Conservation (phyloP, 2,113 vertebrate species). For the Tyto alba region DNA sequence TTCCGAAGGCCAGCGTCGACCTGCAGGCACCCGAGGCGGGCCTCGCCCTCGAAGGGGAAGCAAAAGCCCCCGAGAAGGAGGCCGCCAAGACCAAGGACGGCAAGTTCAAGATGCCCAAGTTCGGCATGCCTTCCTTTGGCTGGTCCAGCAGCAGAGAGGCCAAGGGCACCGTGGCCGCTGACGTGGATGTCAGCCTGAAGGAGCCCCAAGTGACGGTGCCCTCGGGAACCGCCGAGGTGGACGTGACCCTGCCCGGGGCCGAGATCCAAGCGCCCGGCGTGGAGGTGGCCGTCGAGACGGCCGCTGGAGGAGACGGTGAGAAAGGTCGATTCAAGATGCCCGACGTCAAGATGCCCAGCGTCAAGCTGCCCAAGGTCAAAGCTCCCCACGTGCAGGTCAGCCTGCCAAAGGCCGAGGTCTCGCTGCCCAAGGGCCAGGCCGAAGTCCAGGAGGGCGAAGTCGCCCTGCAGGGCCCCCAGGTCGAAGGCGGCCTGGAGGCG, state of each 20-base stretch:
- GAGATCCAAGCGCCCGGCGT: not conserved
- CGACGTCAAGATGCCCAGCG: too few relatives aligned
- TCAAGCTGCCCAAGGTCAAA: too few relatives aligned
- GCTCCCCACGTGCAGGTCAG: too few relatives aligned
- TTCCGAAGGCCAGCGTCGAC: not conserved
- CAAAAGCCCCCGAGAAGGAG: accelerated
- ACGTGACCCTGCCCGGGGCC: not conserved
- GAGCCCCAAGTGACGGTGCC: not conserved
- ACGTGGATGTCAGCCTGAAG: not conserved
- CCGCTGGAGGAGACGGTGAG: too few relatives aligned
- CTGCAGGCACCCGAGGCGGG: not conserved
- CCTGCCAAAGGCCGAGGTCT: too few relatives aligned
- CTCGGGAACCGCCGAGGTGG: not conserved
- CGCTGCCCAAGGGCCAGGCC: too few relatives aligned
- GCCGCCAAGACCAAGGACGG: not conserved
- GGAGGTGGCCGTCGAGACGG: too few relatives aligned
- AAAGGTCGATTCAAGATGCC: too few relatives aligned
- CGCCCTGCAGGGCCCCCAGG: too few relatives aligned
- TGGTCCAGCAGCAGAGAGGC: not conserved
- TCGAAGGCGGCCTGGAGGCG: too few relatives aligned
- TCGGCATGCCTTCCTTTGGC: slow-evolving; percentile 26
- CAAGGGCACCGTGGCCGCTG: not conserved
- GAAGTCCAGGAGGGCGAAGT: too few relatives aligned
- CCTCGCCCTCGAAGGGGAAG: not conserved
- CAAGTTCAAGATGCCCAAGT: slow-evolving; percentile 26